These are phyloP conservation scores for Pachyrhynchus sulphureomaculatus DNA, from an alignment of 1,140 invertebrate genomes.

Conservation along the genomic window DNA sequence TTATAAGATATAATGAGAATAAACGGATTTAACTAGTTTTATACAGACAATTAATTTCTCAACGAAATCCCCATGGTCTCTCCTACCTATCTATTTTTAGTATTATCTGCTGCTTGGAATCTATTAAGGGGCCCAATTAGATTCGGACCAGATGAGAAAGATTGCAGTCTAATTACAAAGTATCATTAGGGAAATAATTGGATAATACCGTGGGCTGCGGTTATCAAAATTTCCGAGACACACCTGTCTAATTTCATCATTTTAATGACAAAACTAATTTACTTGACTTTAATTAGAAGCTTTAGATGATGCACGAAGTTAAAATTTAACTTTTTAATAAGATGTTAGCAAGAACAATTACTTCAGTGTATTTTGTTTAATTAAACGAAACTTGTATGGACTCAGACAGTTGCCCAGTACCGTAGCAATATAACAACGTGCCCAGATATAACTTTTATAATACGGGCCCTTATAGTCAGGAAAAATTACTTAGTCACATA, in stretches of 20 bases:
- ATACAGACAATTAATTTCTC: constrained; percentile 6
- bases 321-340: no score
- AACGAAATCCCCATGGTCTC: background rate
- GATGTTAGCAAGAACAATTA: no score
- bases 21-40: constrained; percentile 13
- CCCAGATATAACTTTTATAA: no score
- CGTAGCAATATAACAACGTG: no score
- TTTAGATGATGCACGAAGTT: background rate
- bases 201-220: constrained; percentile 7
- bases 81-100: constrained; percentile 11
- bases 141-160: constrained; percentile 11
- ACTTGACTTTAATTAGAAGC: background rate
- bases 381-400: no score
- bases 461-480: no score
- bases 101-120: constrained; percentile 10
- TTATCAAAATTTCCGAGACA: constrained; percentile 5
- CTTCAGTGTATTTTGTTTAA: no score
- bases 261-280: background rate
- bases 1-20: background rate
- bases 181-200: constrained; percentile 16
- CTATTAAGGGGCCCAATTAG: constrained; percentile 17
- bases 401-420: no score
- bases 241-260: constrained; percentile 13
- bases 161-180: constrained; percentile 13
- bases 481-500: no score